These are phyloP conservation scores for Alfaro cultratus DNA, from an alignment of 2,797 vertebrate species.

Conservation along the genomic window DNA sequence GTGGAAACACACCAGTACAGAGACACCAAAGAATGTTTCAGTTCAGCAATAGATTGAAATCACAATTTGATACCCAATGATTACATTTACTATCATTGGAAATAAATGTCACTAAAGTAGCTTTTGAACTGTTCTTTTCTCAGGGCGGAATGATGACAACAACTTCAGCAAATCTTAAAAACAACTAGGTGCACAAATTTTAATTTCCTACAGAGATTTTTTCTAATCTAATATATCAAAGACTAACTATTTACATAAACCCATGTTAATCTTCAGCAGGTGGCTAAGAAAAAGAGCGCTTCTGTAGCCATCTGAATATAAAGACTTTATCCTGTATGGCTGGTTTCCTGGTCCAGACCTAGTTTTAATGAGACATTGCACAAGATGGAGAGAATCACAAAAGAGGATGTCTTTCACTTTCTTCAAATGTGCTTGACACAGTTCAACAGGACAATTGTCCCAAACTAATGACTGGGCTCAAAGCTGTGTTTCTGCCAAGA, in stretches of 20 bases:
- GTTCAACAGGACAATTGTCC: not conserved
- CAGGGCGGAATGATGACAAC: not conserved
- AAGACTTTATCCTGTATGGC: not conserved
- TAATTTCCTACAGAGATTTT: not conserved
- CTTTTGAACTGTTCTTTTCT: not conserved
- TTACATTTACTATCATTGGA: not conserved
- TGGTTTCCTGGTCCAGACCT: not conserved
- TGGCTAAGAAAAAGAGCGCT: not conserved
- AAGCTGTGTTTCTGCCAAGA: not conserved
- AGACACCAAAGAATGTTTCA: slow-evolving; percentile 12
- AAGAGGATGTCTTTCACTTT: not conserved
- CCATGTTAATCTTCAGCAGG: not conserved
- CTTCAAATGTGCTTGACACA: not conserved
- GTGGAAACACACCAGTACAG: slow-evolving; percentile 46
- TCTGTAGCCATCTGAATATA: not conserved
- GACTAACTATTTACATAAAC: not conserved
- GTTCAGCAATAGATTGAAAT: not conserved
- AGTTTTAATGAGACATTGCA: not conserved
- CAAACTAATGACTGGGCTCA: not conserved
- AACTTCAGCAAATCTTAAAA: not conserved
- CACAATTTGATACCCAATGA: not conserved
- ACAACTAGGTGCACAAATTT: not conserved
- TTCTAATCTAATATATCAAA: not conserved
- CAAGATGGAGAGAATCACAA: not conserved
- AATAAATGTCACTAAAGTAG: not conserved